Conservation (phyloP, 1,140 invertebrate species). For the Drosophila leontia region DNA sequence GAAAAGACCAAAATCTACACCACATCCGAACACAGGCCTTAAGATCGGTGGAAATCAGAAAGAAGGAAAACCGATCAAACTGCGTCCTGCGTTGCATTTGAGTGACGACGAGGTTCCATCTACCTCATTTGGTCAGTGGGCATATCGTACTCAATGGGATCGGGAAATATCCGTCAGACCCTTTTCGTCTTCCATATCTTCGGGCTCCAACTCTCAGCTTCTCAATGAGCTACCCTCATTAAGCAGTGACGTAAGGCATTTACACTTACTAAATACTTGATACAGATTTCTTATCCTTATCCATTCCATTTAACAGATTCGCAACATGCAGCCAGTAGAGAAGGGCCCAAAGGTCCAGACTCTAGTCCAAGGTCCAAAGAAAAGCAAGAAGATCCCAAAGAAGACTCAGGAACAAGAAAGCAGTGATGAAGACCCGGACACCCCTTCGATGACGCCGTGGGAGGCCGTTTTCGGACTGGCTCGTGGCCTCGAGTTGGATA, state of each 20-base stretch:
- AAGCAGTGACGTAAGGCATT: slow-evolving; percentile 2
- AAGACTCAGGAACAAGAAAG: neutral
- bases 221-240: neutral
- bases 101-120: slow-evolving; percentile 3
- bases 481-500: slow-evolving; percentile 28
- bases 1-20: neutral
- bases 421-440: neutral
- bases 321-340: neutral
- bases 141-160: neutral
- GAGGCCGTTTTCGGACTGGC: slow-evolving; percentile 8
- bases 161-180: neutral
- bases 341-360: too few species aligned
- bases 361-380: neutral
- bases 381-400: neutral
- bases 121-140: neutral
- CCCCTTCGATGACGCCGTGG: neutral
- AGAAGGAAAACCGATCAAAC: neutral
- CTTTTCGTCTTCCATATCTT: neutral
- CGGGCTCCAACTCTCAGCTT: neutral
- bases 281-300: neutral
- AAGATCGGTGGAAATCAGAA: neutral
- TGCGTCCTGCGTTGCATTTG: neutral
- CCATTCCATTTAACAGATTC: neutral
- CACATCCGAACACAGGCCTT: neutral
- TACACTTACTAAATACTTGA: neutral